These are phyloP conservation scores for Xanthia icteritia DNA, from an alignment of 2,888 invertebrate genomes.

Conservation along the genomic window DNA sequence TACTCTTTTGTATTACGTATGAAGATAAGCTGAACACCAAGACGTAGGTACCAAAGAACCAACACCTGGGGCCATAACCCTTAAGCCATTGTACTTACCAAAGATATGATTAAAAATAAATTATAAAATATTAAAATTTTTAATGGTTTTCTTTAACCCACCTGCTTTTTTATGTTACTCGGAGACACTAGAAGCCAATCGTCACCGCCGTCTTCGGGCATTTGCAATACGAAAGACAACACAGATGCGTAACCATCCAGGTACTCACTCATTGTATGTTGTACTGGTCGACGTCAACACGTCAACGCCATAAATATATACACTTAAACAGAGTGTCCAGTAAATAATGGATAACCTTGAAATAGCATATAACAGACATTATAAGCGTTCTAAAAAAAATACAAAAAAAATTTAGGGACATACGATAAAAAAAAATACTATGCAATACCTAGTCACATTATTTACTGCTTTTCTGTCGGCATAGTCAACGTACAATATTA, in stretches of 20 bases:
- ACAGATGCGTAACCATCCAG: neutral
- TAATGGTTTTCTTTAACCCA: constrained; percentile 58
- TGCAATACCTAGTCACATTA: too few relatives aligned
- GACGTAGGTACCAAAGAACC: constrained; percentile 82
- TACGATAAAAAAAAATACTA: too few relatives aligned
- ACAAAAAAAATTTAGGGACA: too few relatives aligned
- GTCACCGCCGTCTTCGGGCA: neutral
- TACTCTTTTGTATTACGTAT: constrained; percentile 51
- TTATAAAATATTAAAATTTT: constrained; percentile 75
- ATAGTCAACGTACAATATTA: too few relatives aligned
- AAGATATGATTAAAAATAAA: constrained; percentile 84
- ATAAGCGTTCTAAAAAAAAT: too few relatives aligned
- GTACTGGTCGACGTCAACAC: too few relatives aligned
- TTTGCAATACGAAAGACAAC: neutral
- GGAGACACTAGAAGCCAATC: neutral
- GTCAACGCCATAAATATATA: neutral
- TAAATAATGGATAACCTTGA: too few relatives aligned
- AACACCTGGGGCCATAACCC: constrained; percentile 83
- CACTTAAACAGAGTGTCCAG: too few relatives aligned
- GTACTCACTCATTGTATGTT: neutral
- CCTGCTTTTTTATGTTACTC: neutral
- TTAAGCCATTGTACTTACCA: constrained; percentile 88
- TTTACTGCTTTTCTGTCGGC: too few relatives aligned
- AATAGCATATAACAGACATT: too few relatives aligned
- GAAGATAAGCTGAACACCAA: constrained; percentile 49